Evolutionary conservation across 64 coral and sea anemone genomes (phyloP), one percentile per base, ranked within the genome.

Genomic region (Actinia tenebrosa): DNA sequence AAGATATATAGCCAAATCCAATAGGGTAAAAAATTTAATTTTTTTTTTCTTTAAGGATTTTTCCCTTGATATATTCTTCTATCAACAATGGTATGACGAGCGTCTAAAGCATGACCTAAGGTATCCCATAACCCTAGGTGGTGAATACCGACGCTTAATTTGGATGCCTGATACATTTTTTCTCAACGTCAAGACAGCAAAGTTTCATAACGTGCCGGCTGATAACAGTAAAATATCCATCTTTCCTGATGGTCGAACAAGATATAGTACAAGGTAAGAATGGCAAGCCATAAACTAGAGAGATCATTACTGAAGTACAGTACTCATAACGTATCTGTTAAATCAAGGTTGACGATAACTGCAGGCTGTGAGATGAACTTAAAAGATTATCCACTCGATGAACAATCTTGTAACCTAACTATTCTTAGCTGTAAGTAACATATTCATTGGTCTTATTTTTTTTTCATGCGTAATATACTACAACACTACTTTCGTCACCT

Each of bases 81-180:
- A 88, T 10, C 93, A 95, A 56, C 64, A 86, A 23, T 95, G 93
- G 93, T 60, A 46, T 60, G 93, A 95, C 46, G 80, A 77, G 58
- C 37, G 93, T 3, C 43, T 95, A 58, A 87, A 85, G 53, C 93
- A 95, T 16, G 58, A 82, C 17, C 84, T 95, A 19, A 71, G 77
- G 44, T 53, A 59, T 25, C 89, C 93, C 13, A 86, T 95, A 45
- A 71, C 81, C 23, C 64, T 95, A 80, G 78, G 85, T 2, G 93
- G 93, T 3, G 45, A 87, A 18, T 91, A 80, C 64, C 60, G 71
- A 69, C 30, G 89, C 9, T 7, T 53, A 6, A 87, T 91, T 2
- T 95, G 93, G 93, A 84, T 91, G 4, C 89, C 93, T 20, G 93
- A 95, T 69, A 95, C 93, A 45, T 95, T 95, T 25, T 95, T 95